Evolutionary conservation across 2,113 vertebrate species (phyloP), one percentile per base, ranked within the genome.

Genomic region (Micromys minutus): DNA sequence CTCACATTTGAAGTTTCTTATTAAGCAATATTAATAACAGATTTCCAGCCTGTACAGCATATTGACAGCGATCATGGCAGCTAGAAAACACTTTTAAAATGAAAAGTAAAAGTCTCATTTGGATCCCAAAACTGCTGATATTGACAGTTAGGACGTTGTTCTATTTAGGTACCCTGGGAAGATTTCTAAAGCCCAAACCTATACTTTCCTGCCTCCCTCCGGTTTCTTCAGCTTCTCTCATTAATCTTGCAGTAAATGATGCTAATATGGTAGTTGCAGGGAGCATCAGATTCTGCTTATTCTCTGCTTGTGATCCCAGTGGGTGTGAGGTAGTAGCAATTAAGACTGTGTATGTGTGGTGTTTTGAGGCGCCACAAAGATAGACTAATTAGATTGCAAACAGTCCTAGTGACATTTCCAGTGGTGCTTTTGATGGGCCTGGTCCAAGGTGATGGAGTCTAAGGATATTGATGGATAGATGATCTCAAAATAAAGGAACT

Each of bases 191-290:
- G 63, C 26, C 21, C 39, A 89, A 67, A 72, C 71, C 67, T 47
- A 7, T n/a, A 67, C 74, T 76, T 97, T 91, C 45, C 57, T 80
- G 52, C 34, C 55, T 24, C 42, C 74, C 95, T 94, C 88, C 94
- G 93, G 67, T 80, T 95, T 84, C 89, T 93, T 95, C 93, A 93
- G 94, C 96, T 91, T 92, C 91, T 81, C 69, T 98, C 95, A 97
- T 98, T 95, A 98, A 98, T 98, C 97, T 95, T 96, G 69, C 69
- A 63, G 91, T 87, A 96, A 98, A 97, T 96, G 97, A 95, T 95
- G 91, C 93, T 95, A 96, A 97, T 72, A 91, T 39, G 75, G 83
- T 65, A 95, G 69, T 95, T 79, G 83, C 86, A 57, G 96, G 95
- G 96, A 77, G 81, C 77, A 69, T 75, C 7, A 4, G 47, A 94